A percentile compares a stretch with the other conserved stretches of the same genome.
phyloP scores from a whole-genome alignment of 2,113 vertebrate genomes.

The Panthera leo region DNA sequence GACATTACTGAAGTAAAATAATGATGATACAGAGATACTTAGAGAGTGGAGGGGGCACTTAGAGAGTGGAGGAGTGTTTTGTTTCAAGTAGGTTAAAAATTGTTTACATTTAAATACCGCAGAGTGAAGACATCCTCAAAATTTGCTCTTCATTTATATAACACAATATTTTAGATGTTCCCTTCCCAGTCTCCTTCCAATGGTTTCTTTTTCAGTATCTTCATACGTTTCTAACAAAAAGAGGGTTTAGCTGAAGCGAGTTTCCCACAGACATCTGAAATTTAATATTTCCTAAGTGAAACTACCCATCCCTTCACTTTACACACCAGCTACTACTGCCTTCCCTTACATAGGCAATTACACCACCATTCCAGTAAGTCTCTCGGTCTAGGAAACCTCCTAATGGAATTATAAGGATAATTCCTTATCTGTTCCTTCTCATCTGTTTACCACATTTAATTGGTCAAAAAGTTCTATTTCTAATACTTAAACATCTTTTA shows the following conservation, averaged over 20 bases:
- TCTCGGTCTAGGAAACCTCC: background rate
- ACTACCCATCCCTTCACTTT: background rate
- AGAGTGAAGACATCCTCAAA: background rate
- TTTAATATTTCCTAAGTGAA: background rate
- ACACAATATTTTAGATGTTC: conserved; percentile 8
- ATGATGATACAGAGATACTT: background rate
- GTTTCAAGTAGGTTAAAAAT: conserved; percentile 1
- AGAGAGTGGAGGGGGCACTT: background rate
- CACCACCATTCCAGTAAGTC: background rate
- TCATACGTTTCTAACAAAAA: background rate
- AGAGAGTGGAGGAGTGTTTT: background rate
- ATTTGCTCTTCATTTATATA: background rate
- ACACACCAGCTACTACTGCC: background rate
- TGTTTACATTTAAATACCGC: background rate
- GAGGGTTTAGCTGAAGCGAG: background rate
- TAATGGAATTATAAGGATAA: background rate
- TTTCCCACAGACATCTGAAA: background rate
- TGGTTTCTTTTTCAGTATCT: background rate
- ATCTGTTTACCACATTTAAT: background rate
- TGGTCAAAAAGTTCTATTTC: conserved; percentile 12
- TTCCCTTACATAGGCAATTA: background rate
- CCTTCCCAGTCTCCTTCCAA: background rate
- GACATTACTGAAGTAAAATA: conserved; percentile 48
- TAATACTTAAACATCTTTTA: background rate
- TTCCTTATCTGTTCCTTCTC: background rate